Base-by-base conservation (phyloP, 2,888 invertebrate genomes). In the Sinelater perroti region DNA sequence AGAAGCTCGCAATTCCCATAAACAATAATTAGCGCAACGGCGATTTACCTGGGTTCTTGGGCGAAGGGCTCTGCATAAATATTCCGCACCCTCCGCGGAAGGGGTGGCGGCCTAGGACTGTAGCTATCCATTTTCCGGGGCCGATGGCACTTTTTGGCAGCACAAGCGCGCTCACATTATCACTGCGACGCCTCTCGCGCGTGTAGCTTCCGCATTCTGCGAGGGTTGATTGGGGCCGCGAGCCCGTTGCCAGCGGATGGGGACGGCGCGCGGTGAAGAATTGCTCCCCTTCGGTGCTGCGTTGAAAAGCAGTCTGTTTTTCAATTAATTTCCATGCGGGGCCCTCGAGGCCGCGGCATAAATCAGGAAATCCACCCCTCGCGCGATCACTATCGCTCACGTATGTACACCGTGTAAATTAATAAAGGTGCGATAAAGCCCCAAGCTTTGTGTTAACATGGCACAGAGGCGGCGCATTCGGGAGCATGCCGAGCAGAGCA, bases 41-140 rank as follows among this genome's bases (percentile, higher is more conserved):
- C 36, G 36, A 45, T 51, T 71, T 77, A 78, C 78, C 78, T 79
- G 69, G 73, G 72, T 64, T 79, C 78, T 72, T 86, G 85, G 66
- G 84, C 82, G 79, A 85, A 86, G 69, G 86, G 86, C 72, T 86
- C 86, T 30, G 86, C 85, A 70, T 86, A 86, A 77, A 86, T 86
- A 76, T 86, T 85, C 73, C 85, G 79, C 70, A 85, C 83, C 75
- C 84, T 83, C 62, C 86, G 80, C 59, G 85, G 83, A 62, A 86
- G 81, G 66, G 86, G 82, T 61, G 86, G 86, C 65, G 86, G 85
- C 66, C 85, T 82, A 62, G 85, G 83, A 46, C 84, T 81, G 82
- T 84, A 81, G 81, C 83, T 83, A 83, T 86, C 82, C 86, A 86
- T 86, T 60, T 63, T 67, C 64, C 57, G 60, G 40, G 46, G 45